These are phyloP conservation scores for Seira musarum DNA, from an alignment of 2,888 invertebrate species.

Conservation along the genomic window DNA sequence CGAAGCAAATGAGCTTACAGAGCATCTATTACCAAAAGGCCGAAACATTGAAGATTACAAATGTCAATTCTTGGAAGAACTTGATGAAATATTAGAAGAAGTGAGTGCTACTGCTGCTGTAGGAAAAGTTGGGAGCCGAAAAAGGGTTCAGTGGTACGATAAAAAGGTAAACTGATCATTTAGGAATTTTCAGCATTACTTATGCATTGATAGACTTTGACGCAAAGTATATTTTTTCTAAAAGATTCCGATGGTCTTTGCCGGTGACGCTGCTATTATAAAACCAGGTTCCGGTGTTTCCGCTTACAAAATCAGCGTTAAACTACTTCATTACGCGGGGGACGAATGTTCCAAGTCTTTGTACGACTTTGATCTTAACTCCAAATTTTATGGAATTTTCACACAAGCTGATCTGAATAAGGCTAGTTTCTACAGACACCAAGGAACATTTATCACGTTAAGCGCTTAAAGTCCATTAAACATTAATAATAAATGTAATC, in stretches of 20 bases:
- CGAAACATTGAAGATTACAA: slow-evolving; percentile 23
- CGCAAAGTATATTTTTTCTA: too few species aligned
- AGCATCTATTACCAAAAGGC: slow-evolving; percentile 78
- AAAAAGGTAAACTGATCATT: too few species aligned
- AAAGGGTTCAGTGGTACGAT: slow-evolving; percentile 42
- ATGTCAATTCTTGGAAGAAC: slow-evolving; percentile 40
- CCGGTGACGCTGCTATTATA: too few species aligned
- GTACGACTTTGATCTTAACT: slow-evolving; percentile 35
- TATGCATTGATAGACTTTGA: too few species aligned
- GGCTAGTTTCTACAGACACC: not conserved
- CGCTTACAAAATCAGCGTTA: slow-evolving; percentile 33
- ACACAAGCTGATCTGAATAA: slow-evolving; percentile 19
- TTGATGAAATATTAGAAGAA: slow-evolving; percentile 6
- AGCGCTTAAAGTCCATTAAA: too few species aligned
- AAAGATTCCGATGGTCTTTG: too few species aligned
- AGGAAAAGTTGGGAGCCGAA: slow-evolving; percentile 48
- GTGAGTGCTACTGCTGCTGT: slow-evolving; percentile 11
- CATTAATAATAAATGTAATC: too few species aligned
- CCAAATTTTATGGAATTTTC: slow-evolving; percentile 28
- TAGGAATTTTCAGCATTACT: too few species aligned
- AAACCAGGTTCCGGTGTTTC: not conserved
- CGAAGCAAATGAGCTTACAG: slow-evolving; percentile 80
- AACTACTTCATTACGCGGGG: slow-evolving; percentile 9
- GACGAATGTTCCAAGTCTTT: not conserved
- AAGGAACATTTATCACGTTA: not conserved